Evolutionary conservation across 2,797 vertebrate species (phyloP).

Genomic region (Coregonus suidteri): DNA sequence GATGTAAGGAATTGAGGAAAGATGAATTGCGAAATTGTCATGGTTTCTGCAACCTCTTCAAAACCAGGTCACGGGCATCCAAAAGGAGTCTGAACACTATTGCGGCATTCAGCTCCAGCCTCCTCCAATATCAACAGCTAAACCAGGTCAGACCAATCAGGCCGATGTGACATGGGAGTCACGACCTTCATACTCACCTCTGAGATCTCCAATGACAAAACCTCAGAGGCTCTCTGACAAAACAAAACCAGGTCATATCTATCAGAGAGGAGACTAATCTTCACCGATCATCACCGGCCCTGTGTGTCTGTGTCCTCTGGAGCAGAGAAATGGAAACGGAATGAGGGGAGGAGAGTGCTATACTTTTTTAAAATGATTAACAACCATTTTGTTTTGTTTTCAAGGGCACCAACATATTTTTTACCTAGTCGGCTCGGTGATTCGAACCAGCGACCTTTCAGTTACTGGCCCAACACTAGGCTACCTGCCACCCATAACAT

Average conservation of each 20-base stretch:
- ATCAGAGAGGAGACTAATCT: background rate
- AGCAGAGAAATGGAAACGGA: background rate
- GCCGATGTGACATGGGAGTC: background rate
- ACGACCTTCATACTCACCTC: background rate
- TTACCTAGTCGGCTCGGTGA: too few relatives aligned
- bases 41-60: background rate
- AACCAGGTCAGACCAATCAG: background rate
- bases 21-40: background rate
- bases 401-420: background rate
- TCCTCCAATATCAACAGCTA: background rate
- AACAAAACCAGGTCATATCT: background rate
- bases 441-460: too few relatives aligned
- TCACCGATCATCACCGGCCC: background rate
- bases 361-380: too few relatives aligned
- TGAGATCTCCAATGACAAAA: background rate
- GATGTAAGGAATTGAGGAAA: background rate
- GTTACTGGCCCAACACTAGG: too few relatives aligned
- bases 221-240: background rate
- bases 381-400: background rate
- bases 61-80: background rate
- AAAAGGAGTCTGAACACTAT: background rate
- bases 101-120: background rate
- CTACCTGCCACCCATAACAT: too few relatives aligned
- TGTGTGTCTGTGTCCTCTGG: background rate
- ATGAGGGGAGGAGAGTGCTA: background rate